A percentile compares a stretch with the other conserved stretches of the same genome.
Conservation (phyloP, 2,888 invertebrate species). For the Nudaria mundana region DNA sequence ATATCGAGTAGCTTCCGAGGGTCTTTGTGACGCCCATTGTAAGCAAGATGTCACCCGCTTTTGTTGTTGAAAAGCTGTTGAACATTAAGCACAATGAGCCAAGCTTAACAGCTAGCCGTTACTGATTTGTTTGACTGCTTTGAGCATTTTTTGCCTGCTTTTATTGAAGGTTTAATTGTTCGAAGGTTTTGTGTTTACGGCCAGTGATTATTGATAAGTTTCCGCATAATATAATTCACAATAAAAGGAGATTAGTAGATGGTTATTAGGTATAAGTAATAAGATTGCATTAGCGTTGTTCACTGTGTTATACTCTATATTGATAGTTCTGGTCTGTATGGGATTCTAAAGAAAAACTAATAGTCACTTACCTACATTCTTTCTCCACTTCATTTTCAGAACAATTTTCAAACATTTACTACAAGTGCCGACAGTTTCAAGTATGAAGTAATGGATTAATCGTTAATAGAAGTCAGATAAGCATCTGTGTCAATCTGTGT, state of each 20-base stretch:
- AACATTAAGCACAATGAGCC: conserved; percentile 30
- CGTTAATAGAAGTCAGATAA: no score
- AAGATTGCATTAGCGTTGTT: no score
- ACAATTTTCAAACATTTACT: no score
- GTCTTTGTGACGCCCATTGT: conserved; percentile 64
- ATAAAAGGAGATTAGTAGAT: background rate
- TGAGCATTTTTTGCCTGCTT: conserved; percentile 16
- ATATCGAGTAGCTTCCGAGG: conserved; percentile 71
- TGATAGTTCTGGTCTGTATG: no score
- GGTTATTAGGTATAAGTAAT: no score
- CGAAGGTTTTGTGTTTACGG: background rate
- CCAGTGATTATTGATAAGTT: background rate
- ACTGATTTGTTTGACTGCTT: conserved; percentile 29
- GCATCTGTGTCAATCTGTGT: no score
- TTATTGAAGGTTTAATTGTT: background rate
- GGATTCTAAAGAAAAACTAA: no score
- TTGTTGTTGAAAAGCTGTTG: conserved; percentile 41
- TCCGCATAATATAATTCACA: background rate
- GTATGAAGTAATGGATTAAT: no score
- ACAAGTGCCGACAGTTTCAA: no score
- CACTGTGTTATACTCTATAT: no score
- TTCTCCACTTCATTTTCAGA: no score
- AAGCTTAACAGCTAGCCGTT: conserved; percentile 26
- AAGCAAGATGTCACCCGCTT: conserved; percentile 51
- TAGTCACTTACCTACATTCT: no score